phyloP scores from a whole-genome alignment of 2,888 invertebrate genomes.

The Meiosimyza platycephala region DNA sequence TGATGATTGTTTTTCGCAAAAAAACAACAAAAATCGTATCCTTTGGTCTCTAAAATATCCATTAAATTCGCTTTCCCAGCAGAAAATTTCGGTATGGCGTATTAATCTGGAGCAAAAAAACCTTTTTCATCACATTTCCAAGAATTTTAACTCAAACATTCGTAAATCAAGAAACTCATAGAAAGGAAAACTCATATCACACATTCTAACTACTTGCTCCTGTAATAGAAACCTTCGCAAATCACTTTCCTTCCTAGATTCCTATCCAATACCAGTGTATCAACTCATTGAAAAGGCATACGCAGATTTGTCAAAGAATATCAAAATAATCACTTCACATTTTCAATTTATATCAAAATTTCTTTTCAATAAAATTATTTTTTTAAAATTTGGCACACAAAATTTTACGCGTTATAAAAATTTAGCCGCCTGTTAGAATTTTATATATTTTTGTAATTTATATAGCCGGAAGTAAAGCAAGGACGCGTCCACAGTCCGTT shows the following conservation, averaged over 20 bases:
- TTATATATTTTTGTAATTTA: conserved; percentile 33
- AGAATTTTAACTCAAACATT: conserved; percentile 34
- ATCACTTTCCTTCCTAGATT: no score
- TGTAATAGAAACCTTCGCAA: no score
- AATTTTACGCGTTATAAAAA: conserved; percentile 43
- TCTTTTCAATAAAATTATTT: conserved; percentile 32
- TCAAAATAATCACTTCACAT: conserved; percentile 32
- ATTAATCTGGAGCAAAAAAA: not conserved
- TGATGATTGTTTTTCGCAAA: no score
- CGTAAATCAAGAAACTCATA: conserved; percentile 27
- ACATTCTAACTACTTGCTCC: no score
- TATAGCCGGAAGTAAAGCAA: conserved; percentile 30
- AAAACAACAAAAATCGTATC: no score
- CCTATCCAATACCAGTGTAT: no score
- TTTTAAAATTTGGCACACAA: conserved; percentile 43
- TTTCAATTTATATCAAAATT: conserved; percentile 38
- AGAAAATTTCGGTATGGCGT: no score
- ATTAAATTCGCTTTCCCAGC: no score
- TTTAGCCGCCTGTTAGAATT: conserved; percentile 36
- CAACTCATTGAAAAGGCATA: no score
- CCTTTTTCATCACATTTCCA: not conserved
- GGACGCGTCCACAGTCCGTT: conserved; percentile 10
- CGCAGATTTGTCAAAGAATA: no score
- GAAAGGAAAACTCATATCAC: no score
- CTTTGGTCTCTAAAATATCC: no score